A percentile compares a stretch with the other conserved stretches of the same genome.
Evolutionary conservation across 2,113 vertebrate genomes (phyloP).

Genomic region (Onychostruthus taczanowskii): DNA sequence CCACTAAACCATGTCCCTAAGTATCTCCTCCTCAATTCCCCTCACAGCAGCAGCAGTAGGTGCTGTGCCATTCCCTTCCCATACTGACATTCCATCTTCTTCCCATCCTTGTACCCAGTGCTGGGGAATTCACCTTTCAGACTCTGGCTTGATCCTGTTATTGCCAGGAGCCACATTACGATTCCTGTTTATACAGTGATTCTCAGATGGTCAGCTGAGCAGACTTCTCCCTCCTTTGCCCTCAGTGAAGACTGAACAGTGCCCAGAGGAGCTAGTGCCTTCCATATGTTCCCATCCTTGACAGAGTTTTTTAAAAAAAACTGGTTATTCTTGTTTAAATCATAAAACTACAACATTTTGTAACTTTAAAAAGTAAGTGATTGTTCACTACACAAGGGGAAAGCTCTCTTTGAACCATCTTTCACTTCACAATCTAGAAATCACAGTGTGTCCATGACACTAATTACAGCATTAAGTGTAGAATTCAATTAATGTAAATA

Average conservation of each 20-base stretch:
- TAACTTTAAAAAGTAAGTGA: not conserved
- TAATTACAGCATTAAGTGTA: conserved; percentile 37
- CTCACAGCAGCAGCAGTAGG: not conserved
- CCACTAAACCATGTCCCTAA: not conserved
- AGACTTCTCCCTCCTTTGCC: not conserved
- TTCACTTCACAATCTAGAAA: conserved; percentile 11
- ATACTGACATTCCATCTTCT: not conserved
- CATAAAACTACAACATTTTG: not conserved
- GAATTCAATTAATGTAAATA: conserved; percentile 48
- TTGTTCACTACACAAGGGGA: not conserved
- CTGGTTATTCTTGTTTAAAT: not conserved
- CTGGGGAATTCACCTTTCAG: not conserved
- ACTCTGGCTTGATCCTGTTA: not conserved
- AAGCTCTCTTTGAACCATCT: not conserved
- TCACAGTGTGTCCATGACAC: not conserved
- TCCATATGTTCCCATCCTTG: not conserved
- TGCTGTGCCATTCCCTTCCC: not conserved
- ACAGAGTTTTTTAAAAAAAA: not conserved
- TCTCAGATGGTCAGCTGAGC: not conserved
- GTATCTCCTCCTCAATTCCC: not conserved
- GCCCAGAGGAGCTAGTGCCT: not conserved
- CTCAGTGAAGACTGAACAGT: not conserved
- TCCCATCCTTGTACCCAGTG: not conserved
- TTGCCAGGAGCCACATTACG: not conserved
- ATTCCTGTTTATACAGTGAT: not conserved